phyloP scores from a whole-genome alignment of 2,888 invertebrate species.

The Listrodromus nycthemerus region DNA sequence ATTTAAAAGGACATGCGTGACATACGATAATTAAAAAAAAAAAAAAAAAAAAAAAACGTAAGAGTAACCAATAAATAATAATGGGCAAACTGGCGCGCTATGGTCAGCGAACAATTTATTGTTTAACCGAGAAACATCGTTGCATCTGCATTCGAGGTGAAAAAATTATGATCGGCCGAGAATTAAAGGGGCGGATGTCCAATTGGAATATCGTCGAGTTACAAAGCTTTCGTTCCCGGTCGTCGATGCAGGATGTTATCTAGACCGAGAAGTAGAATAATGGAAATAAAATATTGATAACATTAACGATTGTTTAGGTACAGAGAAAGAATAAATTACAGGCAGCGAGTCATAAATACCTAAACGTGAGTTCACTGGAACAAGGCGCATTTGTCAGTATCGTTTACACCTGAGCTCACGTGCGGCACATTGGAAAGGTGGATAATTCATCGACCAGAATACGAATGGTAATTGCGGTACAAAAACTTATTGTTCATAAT shows the following conservation, averaged over 20 bases:
- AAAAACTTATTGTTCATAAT: neutral
- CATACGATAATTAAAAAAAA: slow-evolving; percentile 6
- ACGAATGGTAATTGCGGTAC: neutral
- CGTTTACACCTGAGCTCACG: neutral
- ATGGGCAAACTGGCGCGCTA: slow-evolving; percentile 12
- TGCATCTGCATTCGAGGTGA: slow-evolving; percentile 34
- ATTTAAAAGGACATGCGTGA: slow-evolving; percentile 12
- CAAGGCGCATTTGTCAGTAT: neutral
- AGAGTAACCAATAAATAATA: slow-evolving; percentile 41
- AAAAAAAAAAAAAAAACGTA: neutral
- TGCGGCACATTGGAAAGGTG: neutral
- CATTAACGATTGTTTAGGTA: slow-evolving; percentile 23
- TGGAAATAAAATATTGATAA: slow-evolving; percentile 31
- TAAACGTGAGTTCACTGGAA: neutral
- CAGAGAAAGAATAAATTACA: slow-evolving; percentile 48
- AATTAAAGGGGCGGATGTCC: too few species aligned
- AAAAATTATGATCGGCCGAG: neutral
- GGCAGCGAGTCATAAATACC: neutral
- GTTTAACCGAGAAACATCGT: slow-evolving; percentile 23
- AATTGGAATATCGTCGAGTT: too few species aligned
- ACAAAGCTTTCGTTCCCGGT: too few species aligned
- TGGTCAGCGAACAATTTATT: slow-evolving; percentile 48
- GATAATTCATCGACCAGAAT: neutral
- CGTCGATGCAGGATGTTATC: slow-evolving; percentile 20
- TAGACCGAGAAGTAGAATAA: slow-evolving; percentile 30